Conservation (phyloP, 2,888 invertebrate species). For the Trissonchulus sp. region DNA sequence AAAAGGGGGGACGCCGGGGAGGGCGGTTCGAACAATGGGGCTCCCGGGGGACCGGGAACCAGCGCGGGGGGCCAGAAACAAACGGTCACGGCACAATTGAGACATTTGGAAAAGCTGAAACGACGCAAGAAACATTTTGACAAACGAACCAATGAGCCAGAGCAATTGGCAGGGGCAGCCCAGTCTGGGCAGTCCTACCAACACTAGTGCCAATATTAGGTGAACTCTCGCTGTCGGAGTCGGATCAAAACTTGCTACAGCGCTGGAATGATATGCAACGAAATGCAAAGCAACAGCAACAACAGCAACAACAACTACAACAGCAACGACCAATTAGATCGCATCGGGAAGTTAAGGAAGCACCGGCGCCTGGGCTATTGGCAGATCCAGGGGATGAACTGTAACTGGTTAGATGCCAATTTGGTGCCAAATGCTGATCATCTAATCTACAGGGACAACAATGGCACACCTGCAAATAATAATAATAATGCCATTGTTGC, state of each 20-base stretch:
- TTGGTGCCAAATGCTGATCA: neutral
- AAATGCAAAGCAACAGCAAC: conserved; percentile 30
- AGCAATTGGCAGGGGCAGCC: conserved; percentile 38
- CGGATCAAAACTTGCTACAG: conserved; percentile 49
- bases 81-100: neutral
- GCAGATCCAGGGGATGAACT: no score
- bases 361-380: neutral
- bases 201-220: conserved; percentile 42
- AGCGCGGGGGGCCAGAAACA: neutral
- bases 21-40: neutral
- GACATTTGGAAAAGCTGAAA: neutral
- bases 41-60: neutral
- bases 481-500: no score
- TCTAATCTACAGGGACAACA: neutral
- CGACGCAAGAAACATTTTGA: neutral
- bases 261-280: conserved; percentile 52
- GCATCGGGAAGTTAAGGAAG: no score
- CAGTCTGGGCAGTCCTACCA: conserved; percentile 41
- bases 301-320: no score
- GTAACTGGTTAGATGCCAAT: no score
- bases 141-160: conserved; percentile 42
- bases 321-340: no score
- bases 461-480: no score
- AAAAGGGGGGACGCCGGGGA: neutral
- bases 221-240: neutral